These are phyloP conservation scores for Tenthredo livida DNA, from an alignment of 2,888 invertebrate genomes.

Conservation along the genomic window DNA sequence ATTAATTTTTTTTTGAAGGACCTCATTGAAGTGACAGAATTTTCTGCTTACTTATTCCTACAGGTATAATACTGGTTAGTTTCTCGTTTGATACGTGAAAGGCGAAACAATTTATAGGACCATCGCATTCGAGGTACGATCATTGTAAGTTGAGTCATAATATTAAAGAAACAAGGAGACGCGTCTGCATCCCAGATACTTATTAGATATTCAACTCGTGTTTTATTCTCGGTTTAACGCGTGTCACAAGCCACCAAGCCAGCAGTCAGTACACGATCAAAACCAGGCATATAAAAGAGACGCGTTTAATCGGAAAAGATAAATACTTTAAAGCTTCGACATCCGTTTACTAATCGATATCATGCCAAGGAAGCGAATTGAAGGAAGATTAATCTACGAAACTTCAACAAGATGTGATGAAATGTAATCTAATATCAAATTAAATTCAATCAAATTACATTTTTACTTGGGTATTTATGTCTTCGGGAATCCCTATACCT, in stretches of 20 bases:
- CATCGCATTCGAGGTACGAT: slow-evolving; percentile 1
- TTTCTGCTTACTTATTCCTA: neutral
- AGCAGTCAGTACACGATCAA: neutral
- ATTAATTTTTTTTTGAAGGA: neutral
- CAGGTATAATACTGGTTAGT: neutral
- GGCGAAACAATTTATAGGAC: slow-evolving; percentile 12
- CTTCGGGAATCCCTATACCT: neutral
- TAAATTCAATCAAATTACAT: neutral
- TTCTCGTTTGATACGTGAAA: neutral
- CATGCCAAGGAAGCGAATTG: neutral
- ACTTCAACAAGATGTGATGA: neutral
- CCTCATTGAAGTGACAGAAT: neutral
- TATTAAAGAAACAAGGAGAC: slow-evolving; percentile 35
- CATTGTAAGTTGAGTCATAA: slow-evolving; percentile 21
- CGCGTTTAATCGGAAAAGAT: slow-evolving; percentile 41
- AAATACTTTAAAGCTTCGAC: slow-evolving; percentile 45
- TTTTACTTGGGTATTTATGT: neutral
- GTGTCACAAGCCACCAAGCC: slow-evolving; percentile 11
- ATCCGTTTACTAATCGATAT: slow-evolving; percentile 39
- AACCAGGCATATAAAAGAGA: neutral
- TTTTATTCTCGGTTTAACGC: slow-evolving; percentile 46
- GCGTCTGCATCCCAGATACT: slow-evolving; percentile 12
- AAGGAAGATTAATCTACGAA: neutral
- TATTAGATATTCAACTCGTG: slow-evolving; percentile 43
- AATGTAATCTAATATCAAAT: neutral